Evolutionary conservation across 2,113 vertebrate genomes (phyloP), one percentile per base, ranked within the genome.

Genomic region (Neofelis nebulosa): DNA sequence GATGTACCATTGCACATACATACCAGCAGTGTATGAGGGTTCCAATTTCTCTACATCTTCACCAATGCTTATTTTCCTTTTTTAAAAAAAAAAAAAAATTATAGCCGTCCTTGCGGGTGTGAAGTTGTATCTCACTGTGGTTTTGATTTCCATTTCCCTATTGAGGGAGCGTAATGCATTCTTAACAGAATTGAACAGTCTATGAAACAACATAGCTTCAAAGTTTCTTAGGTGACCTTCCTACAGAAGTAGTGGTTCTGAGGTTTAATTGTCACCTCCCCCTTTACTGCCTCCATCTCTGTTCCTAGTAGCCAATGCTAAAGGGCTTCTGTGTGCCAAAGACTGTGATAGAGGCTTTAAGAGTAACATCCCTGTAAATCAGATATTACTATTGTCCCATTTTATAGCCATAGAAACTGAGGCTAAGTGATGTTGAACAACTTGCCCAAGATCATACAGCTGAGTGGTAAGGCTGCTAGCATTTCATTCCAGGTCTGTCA

Each of bases 61-160:
- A 16, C 50, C 84, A 65, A n/a, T 21, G 31, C 63, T 31, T 86
- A 57, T 73, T 94, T 80, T 76, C 33, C 50, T 48, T 55, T 19
- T 21, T 61, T 33, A 4, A 78, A 48, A 48, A 9, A 55, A 48
- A 9, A 55, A 55, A 38, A 78, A 78, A 31, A 31, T 78, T 78
- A 68, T 29, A 29, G 84, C 18, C 10, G 9, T 21, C 33, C 3
- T 81, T 18, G 36, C n/a, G 31, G n/a, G 33, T 79, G 29, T 68
- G 25, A 95, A 83, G 48, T 52, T 9, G n/a, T 33, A 25, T 80
- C 63, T 91, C 50, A 27, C n/a, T 87, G 36, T 78, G 50, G 12
- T 82, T 97, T 97, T 65, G 41, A 88, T 94, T 94, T 97, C 71
- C 8, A 74, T 91, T 95, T 86, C 31, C 33, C 55, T 74, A 73